Conservation (phyloP, 2,888 invertebrate species). For the Tenthredo distinguenda region DNA sequence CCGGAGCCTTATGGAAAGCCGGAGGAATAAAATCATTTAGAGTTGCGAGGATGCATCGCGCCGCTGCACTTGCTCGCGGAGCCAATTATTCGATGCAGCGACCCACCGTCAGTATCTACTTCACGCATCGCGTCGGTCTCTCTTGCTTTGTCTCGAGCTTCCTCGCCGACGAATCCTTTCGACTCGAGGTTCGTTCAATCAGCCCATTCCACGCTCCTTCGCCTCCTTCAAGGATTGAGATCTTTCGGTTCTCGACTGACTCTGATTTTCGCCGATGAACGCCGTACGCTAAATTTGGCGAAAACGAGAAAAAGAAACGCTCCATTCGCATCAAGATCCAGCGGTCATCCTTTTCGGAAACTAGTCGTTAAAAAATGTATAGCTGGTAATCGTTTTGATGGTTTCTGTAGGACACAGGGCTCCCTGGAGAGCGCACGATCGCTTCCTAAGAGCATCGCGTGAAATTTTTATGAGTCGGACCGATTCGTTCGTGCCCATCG, state of each 20-base stretch:
- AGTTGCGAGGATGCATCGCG: background rate
- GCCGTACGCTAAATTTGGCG: background rate
- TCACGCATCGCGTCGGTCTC: constrained; percentile 40
- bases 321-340: background rate
- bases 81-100: constrained; percentile 78
- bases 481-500: constrained; percentile 66
- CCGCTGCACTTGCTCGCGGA: constrained; percentile 74
- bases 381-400: constrained; percentile 73
- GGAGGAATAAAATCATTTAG: background rate
- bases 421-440: constrained; percentile 72
- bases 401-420: constrained; percentile 68
- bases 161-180: constrained; percentile 23
- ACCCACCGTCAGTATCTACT: constrained; percentile 62
- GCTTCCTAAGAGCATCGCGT: constrained; percentile 76
- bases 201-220: background rate
- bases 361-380: constrained; percentile 67
- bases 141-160: constrained; percentile 11
- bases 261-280: background rate
- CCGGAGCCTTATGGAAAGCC: background rate
- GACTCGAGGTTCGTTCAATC: background rate
- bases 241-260: constrained; percentile 3
- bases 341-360: constrained; percentile 23
- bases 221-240: background rate
- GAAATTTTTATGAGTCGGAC: constrained; percentile 74
- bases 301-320: background rate